These are phyloP conservation scores for Coenobita brevimanus DNA, from an alignment of 1,140 invertebrate genomes.

Conservation along the genomic window DNA sequence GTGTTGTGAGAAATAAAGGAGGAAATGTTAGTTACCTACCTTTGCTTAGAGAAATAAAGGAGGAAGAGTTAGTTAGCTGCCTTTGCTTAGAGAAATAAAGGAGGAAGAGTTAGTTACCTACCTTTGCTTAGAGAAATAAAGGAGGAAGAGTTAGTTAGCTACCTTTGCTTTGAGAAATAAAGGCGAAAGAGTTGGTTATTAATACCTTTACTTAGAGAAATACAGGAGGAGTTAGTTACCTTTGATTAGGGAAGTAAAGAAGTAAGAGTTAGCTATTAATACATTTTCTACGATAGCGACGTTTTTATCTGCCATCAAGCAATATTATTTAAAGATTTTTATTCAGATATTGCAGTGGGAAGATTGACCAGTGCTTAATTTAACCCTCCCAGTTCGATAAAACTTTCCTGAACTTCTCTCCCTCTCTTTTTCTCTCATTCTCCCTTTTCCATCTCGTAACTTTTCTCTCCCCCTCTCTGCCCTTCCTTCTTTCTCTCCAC, in stretches of 20 bases:
- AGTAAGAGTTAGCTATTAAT: no score
- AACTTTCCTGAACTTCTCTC: not conserved
- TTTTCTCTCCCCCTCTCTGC: not conserved
- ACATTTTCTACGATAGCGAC: no score
- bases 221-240: no score
- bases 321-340: no score
- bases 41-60: not conserved
- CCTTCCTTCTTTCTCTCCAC: not conserved
- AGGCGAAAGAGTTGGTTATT: not conserved
- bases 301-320: no score
- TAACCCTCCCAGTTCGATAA: not conserved
- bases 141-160: not conserved
- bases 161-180: not conserved
- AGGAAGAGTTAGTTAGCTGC: not conserved
- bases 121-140: not conserved
- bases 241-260: no score
- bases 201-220: no score
- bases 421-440: not conserved
- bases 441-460: not conserved
- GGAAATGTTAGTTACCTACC: not conserved
- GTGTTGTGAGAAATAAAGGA: not conserved
- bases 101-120: not conserved
- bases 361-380: not conserved
- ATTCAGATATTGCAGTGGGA: no score
- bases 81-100: not conserved